These are phyloP conservation scores for Cygnus atratus DNA, from an alignment of 2,113 vertebrate genomes.

Conservation along the genomic window DNA sequence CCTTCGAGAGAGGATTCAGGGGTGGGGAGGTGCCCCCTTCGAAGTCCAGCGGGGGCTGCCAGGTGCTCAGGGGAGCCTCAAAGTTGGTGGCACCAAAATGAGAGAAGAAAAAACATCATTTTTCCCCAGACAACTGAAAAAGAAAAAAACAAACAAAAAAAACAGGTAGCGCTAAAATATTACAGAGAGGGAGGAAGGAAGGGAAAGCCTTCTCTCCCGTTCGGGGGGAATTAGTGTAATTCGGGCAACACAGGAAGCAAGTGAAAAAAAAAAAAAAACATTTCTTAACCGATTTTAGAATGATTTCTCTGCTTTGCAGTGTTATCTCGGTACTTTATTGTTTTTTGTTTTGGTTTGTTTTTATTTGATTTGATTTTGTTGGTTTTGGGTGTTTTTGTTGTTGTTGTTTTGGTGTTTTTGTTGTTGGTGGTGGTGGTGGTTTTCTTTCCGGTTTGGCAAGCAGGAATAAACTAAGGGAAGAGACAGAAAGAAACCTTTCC, in stretches of 20 bases:
- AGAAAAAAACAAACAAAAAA: not conserved
- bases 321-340: not conserved
- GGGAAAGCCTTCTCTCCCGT: not conserved
- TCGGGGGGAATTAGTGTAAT: too few relatives aligned
- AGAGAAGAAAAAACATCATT: not conserved
- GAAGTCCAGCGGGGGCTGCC: not conserved
- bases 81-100: fast-evolving
- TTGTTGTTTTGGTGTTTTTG: not conserved
- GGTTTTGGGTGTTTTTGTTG: not conserved
- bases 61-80: not conserved
- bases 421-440: not conserved
- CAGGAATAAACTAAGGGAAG: not conserved
- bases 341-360: not conserved
- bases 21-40: not conserved
- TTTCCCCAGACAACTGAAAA: not conserved
- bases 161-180: not conserved
- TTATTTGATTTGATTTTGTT: too few relatives aligned
- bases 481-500: not conserved
- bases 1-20: fast-evolving
- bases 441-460: not conserved
- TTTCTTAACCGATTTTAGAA: not conserved
- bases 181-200: too few relatives aligned
- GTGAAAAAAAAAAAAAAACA: too few relatives aligned
- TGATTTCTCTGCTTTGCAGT: not conserved
- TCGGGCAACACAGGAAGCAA: not conserved